phyloP scores from a whole-genome alignment of 2,888 invertebrate species.

The Hoplodrina ambigua region DNA sequence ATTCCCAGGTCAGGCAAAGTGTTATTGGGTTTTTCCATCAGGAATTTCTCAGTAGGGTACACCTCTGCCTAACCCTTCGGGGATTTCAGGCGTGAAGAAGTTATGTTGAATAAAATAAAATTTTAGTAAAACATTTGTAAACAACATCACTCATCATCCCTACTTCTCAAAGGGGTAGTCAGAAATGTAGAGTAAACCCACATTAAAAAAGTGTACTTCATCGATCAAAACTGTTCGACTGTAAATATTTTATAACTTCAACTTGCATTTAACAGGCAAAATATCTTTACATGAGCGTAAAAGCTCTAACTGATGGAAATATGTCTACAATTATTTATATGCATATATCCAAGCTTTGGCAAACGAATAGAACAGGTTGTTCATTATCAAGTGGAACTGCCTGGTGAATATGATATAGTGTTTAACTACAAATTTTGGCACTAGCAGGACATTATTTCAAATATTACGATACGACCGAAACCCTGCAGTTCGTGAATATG shows the following conservation, averaged over 20 bases:
- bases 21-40: too few species aligned
- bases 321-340: not conserved
- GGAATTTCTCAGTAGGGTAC: too few species aligned
- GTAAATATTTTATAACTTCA: not conserved
- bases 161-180: too few species aligned
- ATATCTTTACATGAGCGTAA: conserved; percentile 5
- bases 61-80: too few species aligned
- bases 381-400: conserved; percentile 14
- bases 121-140: too few species aligned
- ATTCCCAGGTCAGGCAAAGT: too few species aligned
- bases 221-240: not conserved
- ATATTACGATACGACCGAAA: not conserved
- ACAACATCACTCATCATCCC: too few species aligned
- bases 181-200: too few species aligned
- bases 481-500: not conserved
- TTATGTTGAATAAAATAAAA: too few species aligned
- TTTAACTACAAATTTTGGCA: conserved; percentile 21
- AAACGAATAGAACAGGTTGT: conserved; percentile 1
- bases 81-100: too few species aligned
- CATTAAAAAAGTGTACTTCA: not conserved
- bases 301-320: conserved; percentile 4
- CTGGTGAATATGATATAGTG: conserved; percentile 2
- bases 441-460: not conserved
- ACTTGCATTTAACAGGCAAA: not conserved
- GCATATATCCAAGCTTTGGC: conserved; percentile 27